These are phyloP conservation scores for Phytoseiulus persimilis DNA, from an alignment of 2,888 invertebrate genomes.

Conservation along the genomic window DNA sequence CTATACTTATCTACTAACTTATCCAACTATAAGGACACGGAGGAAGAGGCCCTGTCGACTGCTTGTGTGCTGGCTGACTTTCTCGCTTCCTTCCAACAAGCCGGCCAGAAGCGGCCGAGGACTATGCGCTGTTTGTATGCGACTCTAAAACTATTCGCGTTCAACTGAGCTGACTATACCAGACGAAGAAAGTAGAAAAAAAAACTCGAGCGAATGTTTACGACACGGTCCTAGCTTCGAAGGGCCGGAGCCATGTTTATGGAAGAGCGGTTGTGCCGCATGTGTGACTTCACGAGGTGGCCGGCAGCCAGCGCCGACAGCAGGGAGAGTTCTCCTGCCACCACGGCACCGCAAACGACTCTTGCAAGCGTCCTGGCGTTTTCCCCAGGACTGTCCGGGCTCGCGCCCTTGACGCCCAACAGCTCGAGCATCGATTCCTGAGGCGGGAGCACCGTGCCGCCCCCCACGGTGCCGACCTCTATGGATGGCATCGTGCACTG, in stretches of 20 bases:
- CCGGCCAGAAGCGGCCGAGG: too few relatives aligned
- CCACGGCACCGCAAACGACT: conserved; percentile 81
- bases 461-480: conserved; percentile 91
- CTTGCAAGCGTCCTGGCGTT: conserved; percentile 24
- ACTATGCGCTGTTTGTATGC: not conserved
- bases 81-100: not conserved
- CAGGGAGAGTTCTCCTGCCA: conserved; percentile 93
- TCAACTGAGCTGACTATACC: not conserved
- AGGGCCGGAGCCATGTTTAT: not conserved
- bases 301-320: conserved; percentile 93
- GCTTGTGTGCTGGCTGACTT: not conserved
- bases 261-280: conserved; percentile 66
- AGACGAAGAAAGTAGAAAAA: not conserved
- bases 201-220: not conserved
- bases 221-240: not conserved
- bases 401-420: conserved; percentile 63
- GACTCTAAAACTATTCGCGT: not conserved
- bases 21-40: too few relatives aligned
- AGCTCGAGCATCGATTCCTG: conserved; percentile 85
- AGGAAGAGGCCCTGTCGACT: not conserved
- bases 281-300: conserved; percentile 89
- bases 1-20: too few relatives aligned
- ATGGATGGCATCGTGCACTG: conserved; percentile 95
- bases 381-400: not conserved
- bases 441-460: conserved; percentile 82